phyloP scores from a whole-genome alignment of 2,113 vertebrate species.

The Nibea albiflora region DNA sequence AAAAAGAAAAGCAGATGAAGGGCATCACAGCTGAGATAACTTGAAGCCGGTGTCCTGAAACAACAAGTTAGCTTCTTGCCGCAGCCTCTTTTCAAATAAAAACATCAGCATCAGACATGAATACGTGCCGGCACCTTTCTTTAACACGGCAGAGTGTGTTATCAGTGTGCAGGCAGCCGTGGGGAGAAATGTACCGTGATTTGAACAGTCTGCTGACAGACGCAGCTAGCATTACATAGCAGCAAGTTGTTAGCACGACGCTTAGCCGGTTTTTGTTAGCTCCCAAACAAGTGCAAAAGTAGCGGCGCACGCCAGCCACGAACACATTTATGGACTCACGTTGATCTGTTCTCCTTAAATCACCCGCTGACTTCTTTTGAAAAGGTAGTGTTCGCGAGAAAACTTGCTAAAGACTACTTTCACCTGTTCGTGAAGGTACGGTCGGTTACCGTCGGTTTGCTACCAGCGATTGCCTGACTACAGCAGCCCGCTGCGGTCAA shows the following conservation, averaged over 20 bases:
- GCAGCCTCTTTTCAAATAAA: neutral
- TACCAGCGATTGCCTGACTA: constrained; percentile 58
- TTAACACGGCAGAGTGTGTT: neutral
- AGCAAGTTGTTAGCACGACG: constrained; percentile 48
- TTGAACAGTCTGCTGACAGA: neutral
- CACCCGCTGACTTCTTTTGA: neutral
- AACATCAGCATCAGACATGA: too few relatives aligned
- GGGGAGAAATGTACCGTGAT: neutral
- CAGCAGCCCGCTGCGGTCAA: constrained; percentile 59
- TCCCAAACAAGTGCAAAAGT: constrained; percentile 62
- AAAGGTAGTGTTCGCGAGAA: constrained; percentile 7
- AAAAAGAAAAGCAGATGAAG: neutral
- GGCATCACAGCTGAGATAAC: constrained; percentile 22
- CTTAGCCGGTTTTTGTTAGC: constrained; percentile 54
- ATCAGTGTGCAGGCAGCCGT: neutral
- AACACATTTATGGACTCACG: neutral
- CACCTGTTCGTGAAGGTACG: constrained; percentile 58
- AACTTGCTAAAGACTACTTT: constrained; percentile 61
- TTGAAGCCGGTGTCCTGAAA: constrained; percentile 2
- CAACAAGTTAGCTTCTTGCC: constrained; percentile 12
- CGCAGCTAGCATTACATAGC: constrained; percentile 53
- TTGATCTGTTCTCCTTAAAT: neutral
- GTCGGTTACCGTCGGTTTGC: constrained; percentile 13
- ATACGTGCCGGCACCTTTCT: neutral
- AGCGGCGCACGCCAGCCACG: neutral